Evolutionary conservation across 2,113 vertebrate species (phyloP), one percentile per base, ranked within the genome.

Genomic region (Rhizomys pruinosus): DNA sequence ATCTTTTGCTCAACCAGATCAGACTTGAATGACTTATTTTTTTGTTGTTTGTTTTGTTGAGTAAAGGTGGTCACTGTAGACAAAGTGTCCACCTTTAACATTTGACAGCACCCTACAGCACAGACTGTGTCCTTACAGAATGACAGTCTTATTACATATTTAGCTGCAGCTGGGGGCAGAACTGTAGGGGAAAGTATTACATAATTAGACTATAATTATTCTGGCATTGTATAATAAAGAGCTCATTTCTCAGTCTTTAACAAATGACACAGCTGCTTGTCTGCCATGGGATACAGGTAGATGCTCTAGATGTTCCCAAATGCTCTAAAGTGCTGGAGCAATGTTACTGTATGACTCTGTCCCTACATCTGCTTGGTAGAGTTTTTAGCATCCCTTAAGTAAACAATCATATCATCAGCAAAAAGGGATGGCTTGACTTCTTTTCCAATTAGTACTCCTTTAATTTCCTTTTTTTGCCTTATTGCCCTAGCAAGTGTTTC

Each of bases 121-220:
- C 88, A 92, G 78, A 42, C 23, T 93, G 90, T 92, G 93, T 89
- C 96, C 95, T 80, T 95, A 90, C 71, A 86, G 74, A 95, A 92
- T 77, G 78, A 85, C 89, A 76, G 85, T 32, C 39, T 29, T 73
- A 88, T 39, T 89, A 96, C 96, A 86, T 52, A 97, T 96, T 96
- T 95, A 96, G 97, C 95, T 95, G 88, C 57, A 96, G 95, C 94
- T 93, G 97, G 93, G 94, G 96, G 97, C 0, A 90, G 96, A 76
- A 96, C 69, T 96, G 85, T 94, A 96, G 92, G 91, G 88, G 37
- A 93, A 93, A 95, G 88, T 88, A 88, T 97, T 97, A 96, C 63
- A 95, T 97, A 97, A 96, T 97, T 95, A 96, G 91, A 84, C 92
- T 95, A 90, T 84, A 96, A 97, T 97, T 96, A 95, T 96, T 96